Percentiles rank a stretch among this genome's conserved stretches.
Evolutionary conservation across 1,140 invertebrate genomes (phyloP).

Genomic region (Scaptodrosophila lebanonensis): DNA sequence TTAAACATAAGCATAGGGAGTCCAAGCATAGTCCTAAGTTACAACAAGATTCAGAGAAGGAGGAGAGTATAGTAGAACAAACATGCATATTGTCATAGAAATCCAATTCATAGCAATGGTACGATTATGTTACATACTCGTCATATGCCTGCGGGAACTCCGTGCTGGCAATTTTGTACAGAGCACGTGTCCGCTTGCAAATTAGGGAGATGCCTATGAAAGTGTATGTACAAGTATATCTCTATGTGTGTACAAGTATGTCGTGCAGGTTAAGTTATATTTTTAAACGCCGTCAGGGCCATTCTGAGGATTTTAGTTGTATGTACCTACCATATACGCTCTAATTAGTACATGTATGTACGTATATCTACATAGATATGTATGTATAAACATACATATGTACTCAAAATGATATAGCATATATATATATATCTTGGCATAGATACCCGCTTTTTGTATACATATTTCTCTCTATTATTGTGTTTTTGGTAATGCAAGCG

Average conservation of each 20-base stretch:
- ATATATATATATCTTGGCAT: slow-evolving; percentile 9
- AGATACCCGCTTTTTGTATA: slow-evolving; percentile 5
- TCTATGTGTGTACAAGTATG: too few relatives aligned
- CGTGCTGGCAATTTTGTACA: slow-evolving; percentile 11
- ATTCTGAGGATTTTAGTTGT: too few relatives aligned
- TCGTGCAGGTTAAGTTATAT: slow-evolving; percentile 1
- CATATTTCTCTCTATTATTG: slow-evolving; percentile 22
- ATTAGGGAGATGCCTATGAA: not conserved
- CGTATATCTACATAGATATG: slow-evolving; percentile 2
- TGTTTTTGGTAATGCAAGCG: slow-evolving; percentile 49
- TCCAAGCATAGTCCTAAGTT: slow-evolving; percentile 64
- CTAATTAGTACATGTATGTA: slow-evolving; percentile 3
- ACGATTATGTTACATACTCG: slow-evolving; percentile 14
- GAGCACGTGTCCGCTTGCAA: not conserved
- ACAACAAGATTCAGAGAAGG: slow-evolving; percentile 31
- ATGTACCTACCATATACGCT: not conserved
- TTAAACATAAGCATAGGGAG: slow-evolving; percentile 66
- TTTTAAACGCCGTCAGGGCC: too few relatives aligned
- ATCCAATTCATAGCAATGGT: slow-evolving; percentile 45
- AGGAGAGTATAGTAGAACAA: slow-evolving; percentile 11
- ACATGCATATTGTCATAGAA: slow-evolving; percentile 46
- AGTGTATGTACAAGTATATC: too few relatives aligned
- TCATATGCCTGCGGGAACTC: too few relatives aligned
- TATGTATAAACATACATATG: not conserved
- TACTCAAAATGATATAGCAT: too few relatives aligned